Evolutionary conservation across 2,797 vertebrate genomes (phyloP).

Genomic region (Malacoraja senta): DNA sequence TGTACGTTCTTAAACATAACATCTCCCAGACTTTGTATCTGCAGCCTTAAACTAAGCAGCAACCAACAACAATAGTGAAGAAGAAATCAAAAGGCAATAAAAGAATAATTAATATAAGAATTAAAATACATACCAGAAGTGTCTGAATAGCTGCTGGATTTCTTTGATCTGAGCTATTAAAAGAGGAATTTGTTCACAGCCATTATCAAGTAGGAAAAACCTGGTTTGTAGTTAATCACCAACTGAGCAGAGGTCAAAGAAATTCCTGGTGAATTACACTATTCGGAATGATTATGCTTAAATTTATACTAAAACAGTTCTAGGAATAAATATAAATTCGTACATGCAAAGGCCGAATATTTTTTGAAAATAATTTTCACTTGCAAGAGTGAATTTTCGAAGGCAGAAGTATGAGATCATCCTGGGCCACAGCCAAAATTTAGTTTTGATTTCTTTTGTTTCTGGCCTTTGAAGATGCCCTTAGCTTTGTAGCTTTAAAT

Average conservation of each 20-base stretch:
- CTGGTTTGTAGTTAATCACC: background rate
- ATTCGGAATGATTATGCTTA: background rate
- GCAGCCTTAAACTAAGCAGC: background rate
- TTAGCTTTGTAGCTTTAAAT: background rate
- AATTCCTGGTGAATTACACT: background rate
- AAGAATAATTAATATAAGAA: background rate
- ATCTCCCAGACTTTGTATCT: background rate
- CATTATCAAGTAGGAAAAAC: background rate
- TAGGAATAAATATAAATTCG: background rate
- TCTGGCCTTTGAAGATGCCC: background rate
- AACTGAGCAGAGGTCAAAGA: background rate
- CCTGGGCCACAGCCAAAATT: background rate
- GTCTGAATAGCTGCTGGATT: background rate
- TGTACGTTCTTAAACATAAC: background rate
- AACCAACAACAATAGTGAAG: background rate
- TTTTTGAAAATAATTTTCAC: background rate
- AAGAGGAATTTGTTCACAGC: background rate
- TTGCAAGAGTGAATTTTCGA: background rate
- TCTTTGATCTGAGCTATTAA: constrained; percentile 21
- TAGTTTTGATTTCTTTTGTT: background rate
- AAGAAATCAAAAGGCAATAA: background rate
- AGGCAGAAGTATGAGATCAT: background rate
- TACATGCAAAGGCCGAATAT: background rate
- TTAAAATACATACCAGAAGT: background rate
- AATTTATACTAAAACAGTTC: background rate